Conservation (phyloP, 2,113 vertebrate species). For the Ciconia boyciana region DNA sequence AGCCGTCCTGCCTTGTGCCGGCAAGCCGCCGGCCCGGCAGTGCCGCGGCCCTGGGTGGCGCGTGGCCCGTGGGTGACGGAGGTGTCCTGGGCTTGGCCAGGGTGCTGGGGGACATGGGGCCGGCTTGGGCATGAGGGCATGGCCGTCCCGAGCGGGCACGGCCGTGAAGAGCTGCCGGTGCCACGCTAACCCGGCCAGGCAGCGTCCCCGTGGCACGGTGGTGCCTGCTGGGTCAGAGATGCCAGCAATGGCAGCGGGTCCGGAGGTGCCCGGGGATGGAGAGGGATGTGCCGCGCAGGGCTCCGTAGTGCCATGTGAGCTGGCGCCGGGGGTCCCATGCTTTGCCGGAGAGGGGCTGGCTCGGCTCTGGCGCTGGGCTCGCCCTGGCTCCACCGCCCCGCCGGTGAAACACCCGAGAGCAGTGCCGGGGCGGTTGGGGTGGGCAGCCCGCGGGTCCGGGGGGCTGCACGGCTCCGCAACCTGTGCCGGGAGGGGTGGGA, state of each 20-base stretch:
- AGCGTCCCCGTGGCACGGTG: accelerated
- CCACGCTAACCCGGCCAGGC: accelerated
- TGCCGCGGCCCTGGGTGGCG: background rate
- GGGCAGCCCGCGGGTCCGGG: accelerated
- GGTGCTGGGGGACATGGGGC: background rate
- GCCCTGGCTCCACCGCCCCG: background rate
- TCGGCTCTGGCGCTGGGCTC: background rate
- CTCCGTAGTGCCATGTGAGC: accelerated
- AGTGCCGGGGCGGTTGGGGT: accelerated
- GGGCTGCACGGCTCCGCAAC: background rate
- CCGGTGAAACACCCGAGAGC: background rate
- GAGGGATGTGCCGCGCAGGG: background rate
- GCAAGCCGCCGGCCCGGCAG: background rate
- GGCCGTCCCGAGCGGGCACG: background rate
- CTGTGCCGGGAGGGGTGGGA: accelerated
- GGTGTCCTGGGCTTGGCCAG: background rate
- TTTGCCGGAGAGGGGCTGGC: accelerated
- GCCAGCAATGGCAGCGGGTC: accelerated
- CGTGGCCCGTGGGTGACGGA: background rate
- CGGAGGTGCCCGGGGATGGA: background rate
- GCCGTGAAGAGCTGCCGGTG: accelerated
- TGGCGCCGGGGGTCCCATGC: background rate
- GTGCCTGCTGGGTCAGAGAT: background rate
- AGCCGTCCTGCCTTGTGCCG: background rate
- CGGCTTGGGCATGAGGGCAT: accelerated